Evolutionary conservation across 2,888 invertebrate genomes (phyloP).

Genomic region (Acronicta psi): DNA sequence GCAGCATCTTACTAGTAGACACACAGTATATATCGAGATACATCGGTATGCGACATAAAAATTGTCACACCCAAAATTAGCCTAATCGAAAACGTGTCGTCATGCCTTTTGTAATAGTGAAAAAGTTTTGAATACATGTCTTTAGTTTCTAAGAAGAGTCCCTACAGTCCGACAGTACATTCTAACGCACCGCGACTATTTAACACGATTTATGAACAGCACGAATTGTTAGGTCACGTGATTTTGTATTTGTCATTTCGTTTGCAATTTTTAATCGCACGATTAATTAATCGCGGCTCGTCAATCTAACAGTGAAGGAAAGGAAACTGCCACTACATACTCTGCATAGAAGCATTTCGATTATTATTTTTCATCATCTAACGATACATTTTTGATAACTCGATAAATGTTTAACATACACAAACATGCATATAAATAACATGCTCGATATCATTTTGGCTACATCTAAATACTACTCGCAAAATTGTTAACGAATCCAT

Average conservation of each 20-base stretch:
- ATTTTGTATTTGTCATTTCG: constrained; percentile 9
- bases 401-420: constrained; percentile 81
- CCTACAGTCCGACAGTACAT: constrained; percentile 52
- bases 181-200: constrained; percentile 32
- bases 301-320: constrained; percentile 54
- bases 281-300: constrained; percentile 24
- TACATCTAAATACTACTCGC: constrained; percentile 83
- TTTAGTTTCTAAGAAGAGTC: constrained; percentile 78
- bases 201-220: constrained; percentile 11
- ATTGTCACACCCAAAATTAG: constrained; percentile 73
- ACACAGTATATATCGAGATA: constrained; percentile 77
- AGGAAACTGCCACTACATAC: constrained; percentile 71
- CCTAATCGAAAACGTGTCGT: constrained; percentile 71
- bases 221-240: constrained; percentile 18
- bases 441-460: constrained; percentile 78
- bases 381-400: constrained; percentile 85
- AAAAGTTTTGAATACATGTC: constrained; percentile 80
- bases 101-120: constrained; percentile 78
- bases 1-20: constrained; percentile 81
- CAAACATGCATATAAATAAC: constrained; percentile 81
- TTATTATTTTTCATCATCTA: constrained; percentile 77
- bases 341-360: constrained; percentile 76
- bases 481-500: constrained; percentile 82
- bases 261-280: constrained; percentile 4
- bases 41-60: constrained; percentile 70